Evolutionary conservation across 2,888 invertebrate species (phyloP).

Genomic region (Euzetes globulus): DNA sequence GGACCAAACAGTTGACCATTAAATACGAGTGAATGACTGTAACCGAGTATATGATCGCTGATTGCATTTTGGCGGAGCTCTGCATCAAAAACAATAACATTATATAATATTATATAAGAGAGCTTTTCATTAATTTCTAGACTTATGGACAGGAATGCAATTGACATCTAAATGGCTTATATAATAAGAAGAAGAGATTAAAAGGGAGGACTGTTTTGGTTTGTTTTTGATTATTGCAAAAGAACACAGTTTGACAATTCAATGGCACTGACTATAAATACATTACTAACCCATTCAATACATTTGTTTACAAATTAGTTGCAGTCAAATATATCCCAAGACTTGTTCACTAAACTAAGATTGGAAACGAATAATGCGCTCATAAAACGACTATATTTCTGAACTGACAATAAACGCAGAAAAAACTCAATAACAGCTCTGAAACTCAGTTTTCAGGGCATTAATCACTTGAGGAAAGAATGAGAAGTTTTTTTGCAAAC

Average conservation of each 20-base stretch:
- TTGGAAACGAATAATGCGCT: background rate
- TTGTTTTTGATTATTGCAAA: too few species aligned
- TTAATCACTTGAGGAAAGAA: background rate
- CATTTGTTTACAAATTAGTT: slow-evolving; percentile 18
- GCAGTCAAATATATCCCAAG: slow-evolving; percentile 9
- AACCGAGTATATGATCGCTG: slow-evolving; percentile 12
- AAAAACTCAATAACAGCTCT: background rate
- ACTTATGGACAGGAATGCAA: background rate
- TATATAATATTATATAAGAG: background rate
- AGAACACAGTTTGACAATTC: too few species aligned
- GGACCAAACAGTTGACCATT: background rate
- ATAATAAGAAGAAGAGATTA: background rate
- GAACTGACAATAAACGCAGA: background rate
- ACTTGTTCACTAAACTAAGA: background rate
- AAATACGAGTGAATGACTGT: slow-evolving; percentile 9
- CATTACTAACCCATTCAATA: background rate
- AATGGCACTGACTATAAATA: background rate
- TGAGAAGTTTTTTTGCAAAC: background rate
- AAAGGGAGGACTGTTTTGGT: too few species aligned
- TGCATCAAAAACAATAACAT: background rate
- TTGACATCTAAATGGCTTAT: background rate
- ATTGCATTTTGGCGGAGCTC: slow-evolving; percentile 24
- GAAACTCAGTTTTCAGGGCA: background rate
- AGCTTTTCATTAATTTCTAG: slow-evolving; percentile 16
- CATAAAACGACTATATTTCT: slow-evolving; percentile 12